Evolutionary conservation across 1,140 invertebrate genomes (phyloP).

Genomic region (Bilobella aurantiaca): DNA sequence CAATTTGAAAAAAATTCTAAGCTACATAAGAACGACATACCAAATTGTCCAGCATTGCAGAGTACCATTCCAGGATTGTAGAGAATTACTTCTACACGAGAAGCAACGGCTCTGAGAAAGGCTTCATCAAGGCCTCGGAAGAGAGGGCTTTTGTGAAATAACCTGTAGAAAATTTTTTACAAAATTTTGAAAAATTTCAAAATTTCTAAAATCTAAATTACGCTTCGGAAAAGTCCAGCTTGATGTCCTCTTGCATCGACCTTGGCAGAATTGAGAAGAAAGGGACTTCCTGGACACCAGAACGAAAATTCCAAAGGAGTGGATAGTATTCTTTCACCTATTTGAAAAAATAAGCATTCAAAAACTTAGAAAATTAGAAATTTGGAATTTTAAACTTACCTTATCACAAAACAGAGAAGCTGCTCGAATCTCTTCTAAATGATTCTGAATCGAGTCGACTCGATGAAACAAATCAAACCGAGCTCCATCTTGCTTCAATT

Average conservation of each 20-base stretch:
- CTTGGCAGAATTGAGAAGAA: slow-evolving; percentile 20
- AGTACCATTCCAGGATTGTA: slow-evolving; percentile 32
- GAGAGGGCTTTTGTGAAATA: slow-evolving; percentile 30
- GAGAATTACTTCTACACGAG: slow-evolving; percentile 22
- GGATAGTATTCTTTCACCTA: slow-evolving; percentile 30
- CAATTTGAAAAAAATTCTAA: no score
- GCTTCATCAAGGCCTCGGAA: slow-evolving; percentile 28
- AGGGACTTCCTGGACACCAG: slow-evolving; percentile 18
- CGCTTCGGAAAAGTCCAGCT: neutral
- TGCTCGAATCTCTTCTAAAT: slow-evolving; percentile 10
- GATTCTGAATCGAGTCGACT: slow-evolving; percentile 13
- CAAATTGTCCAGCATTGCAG: slow-evolving; percentile 20
- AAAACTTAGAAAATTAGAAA: no score
- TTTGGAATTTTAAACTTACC: no score
- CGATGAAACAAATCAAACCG: slow-evolving; percentile 30
- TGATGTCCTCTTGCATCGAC: slow-evolving; percentile 26
- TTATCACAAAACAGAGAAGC: neutral
- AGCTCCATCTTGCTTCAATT: slow-evolving; percentile 24
- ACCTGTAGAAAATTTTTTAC: no score
- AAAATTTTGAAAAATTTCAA: neutral
- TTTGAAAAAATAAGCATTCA: no score
- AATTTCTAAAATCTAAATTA: neutral
- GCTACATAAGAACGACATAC: no score
- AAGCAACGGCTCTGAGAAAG: slow-evolving; percentile 23
- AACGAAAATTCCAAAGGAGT: slow-evolving; percentile 29